phyloP scores from a whole-genome alignment of 2,888 invertebrate species.

The Pardosa pseudoannulata region DNA sequence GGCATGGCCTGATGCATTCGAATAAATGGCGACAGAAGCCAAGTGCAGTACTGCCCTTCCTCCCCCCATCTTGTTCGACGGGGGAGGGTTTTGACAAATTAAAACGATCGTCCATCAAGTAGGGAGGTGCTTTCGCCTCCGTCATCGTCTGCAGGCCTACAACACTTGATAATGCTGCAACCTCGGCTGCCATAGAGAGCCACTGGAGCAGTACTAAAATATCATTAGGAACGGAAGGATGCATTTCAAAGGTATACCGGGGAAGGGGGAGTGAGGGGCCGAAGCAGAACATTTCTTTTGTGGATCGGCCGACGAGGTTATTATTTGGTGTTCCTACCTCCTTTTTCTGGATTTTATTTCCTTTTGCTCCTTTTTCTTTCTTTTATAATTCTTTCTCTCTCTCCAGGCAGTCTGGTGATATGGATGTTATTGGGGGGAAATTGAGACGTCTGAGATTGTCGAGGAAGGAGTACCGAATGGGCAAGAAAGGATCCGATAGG shows the following conservation, averaged over 20 bases:
- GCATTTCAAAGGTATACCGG: conserved; percentile 25
- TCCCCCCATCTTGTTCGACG: neutral
- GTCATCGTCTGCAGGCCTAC: conserved; percentile 27
- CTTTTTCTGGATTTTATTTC: neutral
- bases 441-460: neutral
- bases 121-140: neutral
- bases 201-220: conserved; percentile 60
- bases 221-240: conserved; percentile 68
- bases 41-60: neutral
- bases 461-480: too few relatives aligned
- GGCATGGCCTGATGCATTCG: neutral
- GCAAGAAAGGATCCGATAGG: too few relatives aligned
- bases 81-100: conserved; percentile 56
- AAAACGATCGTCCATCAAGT: conserved; percentile 66
- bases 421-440: neutral
- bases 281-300: neutral
- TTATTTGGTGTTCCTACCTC: neutral
- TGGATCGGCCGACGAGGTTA: conserved; percentile 4
- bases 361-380: neutral
- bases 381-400: neutral
- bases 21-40: neutral
- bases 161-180: conserved; percentile 66
- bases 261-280: neutral
- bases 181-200: conserved; percentile 46
- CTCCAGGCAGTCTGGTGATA: neutral